Evolutionary conservation across 2,113 vertebrate genomes (phyloP), one percentile per base, ranked within the genome.

Genomic region (Paralichthys olivaceus): DNA sequence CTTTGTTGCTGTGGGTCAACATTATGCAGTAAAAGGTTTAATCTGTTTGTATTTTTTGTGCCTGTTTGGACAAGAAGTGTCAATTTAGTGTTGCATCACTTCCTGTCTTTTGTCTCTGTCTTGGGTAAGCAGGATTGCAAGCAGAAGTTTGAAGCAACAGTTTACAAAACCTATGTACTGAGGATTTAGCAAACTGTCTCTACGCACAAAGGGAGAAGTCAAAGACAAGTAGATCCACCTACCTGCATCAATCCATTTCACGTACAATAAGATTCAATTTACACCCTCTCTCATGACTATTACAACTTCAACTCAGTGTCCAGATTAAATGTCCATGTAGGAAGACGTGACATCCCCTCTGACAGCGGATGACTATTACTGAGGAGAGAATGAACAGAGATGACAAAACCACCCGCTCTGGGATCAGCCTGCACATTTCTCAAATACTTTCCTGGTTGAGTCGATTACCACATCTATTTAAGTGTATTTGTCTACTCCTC

Each of bases 391-490:
- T 77, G 70, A 79, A 85, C 72, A 88, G 69, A 64, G 75, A 88
- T 81, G 84, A 85, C 80, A 87, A 91, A 91, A 89, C 78, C 79
- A 45, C 72, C 77, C 66, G 22, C 23, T 90, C 83, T 87, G 79
- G 87, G 79, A 81, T 79, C 79, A 58, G 76, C 59, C 69, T 66
- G 72, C 60, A 86, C 89, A 91, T 93, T 89, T 89, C 76, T 89
- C 65, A 80, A 84, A 93, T 93, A 89, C 69, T 93, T 92, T 93
- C 90, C 91, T 56, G 69, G 72, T 79, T 74, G 88, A 89, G 87
- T 90, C 81, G 58, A 91, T 85, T 54, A 85, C 87, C 80, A 86
- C 86, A 88, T 81, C 78, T 80, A 78, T 82, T 82, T 37, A 53
- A 67, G 26, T 22, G 49, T 28, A 73, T 84, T 76, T 61, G 32